Evolutionary conservation across 2,113 vertebrate species (phyloP).

Genomic region (Aplodontia rufa): DNA sequence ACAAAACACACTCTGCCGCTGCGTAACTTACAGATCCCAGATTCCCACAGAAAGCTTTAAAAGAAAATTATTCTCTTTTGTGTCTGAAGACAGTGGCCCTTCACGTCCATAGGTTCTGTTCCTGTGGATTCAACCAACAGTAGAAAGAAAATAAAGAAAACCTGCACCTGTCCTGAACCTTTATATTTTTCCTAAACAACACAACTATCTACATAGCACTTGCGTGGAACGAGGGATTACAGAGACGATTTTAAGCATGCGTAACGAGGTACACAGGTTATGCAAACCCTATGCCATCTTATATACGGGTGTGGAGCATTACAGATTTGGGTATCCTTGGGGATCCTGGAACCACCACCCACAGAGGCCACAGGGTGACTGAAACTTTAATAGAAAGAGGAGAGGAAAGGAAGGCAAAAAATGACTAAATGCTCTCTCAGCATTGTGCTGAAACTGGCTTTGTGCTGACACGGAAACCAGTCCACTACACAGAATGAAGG

Average conservation of each 20-base stretch:
- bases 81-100: slow-evolving; percentile 43
- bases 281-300: not conserved
- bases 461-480: slow-evolving; percentile 40
- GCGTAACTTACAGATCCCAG: not conserved
- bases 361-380: not conserved
- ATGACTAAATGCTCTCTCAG: slow-evolving; percentile 3
- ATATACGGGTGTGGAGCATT: not conserved
- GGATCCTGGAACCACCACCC: not conserved
- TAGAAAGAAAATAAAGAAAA: not conserved
- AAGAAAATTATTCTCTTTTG: slow-evolving; percentile 66
- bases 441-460: too few species aligned
- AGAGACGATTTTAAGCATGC: not conserved
- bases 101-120: not conserved
- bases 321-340: not conserved
- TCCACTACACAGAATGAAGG: slow-evolving; percentile 56
- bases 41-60: slow-evolving; percentile 71
- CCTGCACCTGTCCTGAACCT: not conserved
- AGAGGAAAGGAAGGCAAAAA: not conserved
- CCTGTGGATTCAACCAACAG: not conserved
- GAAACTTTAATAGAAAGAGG: not conserved
- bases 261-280: not conserved
- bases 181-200: not conserved
- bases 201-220: not conserved
- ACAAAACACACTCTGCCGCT: slow-evolving; percentile 56
- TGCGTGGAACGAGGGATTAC: not conserved